Conservation (phyloP, 2,797 vertebrate genomes). For the Eulemur rubriventer region DNA sequence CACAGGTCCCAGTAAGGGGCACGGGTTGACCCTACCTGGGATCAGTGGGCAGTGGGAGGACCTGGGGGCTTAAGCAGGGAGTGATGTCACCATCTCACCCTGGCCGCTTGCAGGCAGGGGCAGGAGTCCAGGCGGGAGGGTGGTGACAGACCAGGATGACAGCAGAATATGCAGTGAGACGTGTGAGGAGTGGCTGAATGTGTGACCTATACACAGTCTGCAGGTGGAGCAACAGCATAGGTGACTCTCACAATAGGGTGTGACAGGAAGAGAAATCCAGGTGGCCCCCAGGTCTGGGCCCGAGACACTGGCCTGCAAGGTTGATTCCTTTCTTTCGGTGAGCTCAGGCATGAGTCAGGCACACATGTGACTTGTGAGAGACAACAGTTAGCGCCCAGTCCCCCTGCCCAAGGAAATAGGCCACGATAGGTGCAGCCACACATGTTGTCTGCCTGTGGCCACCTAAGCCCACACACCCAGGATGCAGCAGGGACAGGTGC, state of each 20-base stretch:
- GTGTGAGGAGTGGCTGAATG: rapidly evolving
- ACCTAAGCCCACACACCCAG: rapidly evolving
- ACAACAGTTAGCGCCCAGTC: not conserved
- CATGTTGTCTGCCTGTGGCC: not conserved
- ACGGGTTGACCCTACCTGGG: rapidly evolving
- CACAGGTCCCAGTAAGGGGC: rapidly evolving
- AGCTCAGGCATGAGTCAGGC: not conserved
- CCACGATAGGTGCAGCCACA: rapidly evolving
- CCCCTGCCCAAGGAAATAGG: not conserved
- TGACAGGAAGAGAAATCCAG: not conserved
- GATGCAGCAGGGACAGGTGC: not conserved
- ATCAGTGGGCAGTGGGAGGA: not conserved
- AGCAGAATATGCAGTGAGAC: not conserved
- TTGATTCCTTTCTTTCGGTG: not conserved
- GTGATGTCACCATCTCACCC: rapidly evolving
- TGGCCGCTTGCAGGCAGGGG: not conserved
- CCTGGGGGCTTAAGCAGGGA: rapidly evolving
- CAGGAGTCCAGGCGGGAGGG: not conserved
- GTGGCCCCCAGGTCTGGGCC: not conserved
- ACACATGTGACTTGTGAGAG: not conserved
- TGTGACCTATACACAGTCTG: rapidly evolving
- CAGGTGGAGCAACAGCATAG: not conserved
- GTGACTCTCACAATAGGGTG: not conserved
- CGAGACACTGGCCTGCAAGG: rapidly evolving
- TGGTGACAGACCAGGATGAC: not conserved